These are phyloP conservation scores for Pseudomyrmex gracilis DNA, from an alignment of 1,140 invertebrate genomes.

Conservation along the genomic window DNA sequence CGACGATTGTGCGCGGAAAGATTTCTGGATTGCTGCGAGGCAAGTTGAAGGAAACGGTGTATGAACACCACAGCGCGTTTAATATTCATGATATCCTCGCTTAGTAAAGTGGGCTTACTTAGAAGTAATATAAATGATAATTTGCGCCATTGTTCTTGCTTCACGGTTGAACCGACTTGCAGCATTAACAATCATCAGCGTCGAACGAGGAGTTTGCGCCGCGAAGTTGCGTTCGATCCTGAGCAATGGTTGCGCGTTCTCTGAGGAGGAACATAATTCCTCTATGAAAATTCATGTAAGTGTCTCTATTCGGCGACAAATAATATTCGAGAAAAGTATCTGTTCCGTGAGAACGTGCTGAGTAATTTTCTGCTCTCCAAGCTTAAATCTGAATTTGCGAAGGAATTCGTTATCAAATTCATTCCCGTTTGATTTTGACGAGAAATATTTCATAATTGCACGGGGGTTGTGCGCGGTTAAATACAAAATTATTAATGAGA, in stretches of 20 bases:
- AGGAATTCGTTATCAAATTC: background rate
- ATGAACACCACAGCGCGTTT: conserved; percentile 54
- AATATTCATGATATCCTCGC: conserved; percentile 73
- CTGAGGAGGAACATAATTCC: conserved; percentile 55
- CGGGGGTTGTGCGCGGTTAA: background rate
- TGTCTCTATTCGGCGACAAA: background rate
- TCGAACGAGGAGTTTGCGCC: conserved; percentile 49
- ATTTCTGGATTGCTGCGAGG: conserved; percentile 20
- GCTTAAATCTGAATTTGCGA: conserved; percentile 15
- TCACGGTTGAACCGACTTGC: conserved; percentile 34
- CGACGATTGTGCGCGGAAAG: background rate
- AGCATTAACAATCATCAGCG: conserved; percentile 71
- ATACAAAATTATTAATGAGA: conserved; percentile 10
- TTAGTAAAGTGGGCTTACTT: conserved; percentile 68
- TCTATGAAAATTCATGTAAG: conserved; percentile 62
- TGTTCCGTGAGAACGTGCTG: background rate
- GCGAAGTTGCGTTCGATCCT: conserved; percentile 43
- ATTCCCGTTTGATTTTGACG: background rate
- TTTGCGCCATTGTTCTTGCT: conserved; percentile 73
- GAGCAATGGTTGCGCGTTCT: conserved; percentile 35
- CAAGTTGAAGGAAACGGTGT: background rate
- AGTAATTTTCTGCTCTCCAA: conserved; percentile 32
- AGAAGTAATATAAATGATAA: conserved; percentile 77
- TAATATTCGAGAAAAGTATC: conserved; percentile 41
- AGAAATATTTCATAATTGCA: background rate